phyloP scores from a whole-genome alignment of 2,113 vertebrate genomes.

The Mugil cephalus region DNA sequence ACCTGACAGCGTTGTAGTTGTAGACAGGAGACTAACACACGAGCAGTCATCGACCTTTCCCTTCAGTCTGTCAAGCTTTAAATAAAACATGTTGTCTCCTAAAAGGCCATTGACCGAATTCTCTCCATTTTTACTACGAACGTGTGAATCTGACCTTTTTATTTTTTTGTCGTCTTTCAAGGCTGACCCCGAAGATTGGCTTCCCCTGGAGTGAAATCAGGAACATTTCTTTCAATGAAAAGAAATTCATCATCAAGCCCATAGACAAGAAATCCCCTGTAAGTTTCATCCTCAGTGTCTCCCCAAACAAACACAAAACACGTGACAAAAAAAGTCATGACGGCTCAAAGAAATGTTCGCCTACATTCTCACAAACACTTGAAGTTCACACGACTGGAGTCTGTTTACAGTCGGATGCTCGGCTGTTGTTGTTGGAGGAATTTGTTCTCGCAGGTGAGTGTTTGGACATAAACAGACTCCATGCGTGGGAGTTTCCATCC shows the following conservation, averaged over 20 bases:
- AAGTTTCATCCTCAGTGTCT: constrained; percentile 77
- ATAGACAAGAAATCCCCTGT: constrained; percentile 97
- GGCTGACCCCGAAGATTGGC: constrained; percentile 96
- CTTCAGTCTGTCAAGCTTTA: constrained; percentile 22
- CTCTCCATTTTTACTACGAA: constrained; percentile 5
- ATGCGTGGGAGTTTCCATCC: too few species aligned
- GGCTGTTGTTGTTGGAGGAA: too few species aligned
- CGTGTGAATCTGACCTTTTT: background rate
- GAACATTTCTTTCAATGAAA: constrained; percentile 97
- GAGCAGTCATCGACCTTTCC: constrained; percentile 46
- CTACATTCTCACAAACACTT: too few species aligned
- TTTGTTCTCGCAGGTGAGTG: too few species aligned
- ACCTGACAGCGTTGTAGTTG: constrained; percentile 2
- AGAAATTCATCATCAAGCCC: constrained; percentile 98
- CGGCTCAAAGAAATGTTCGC: too few species aligned
- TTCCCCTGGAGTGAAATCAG: constrained; percentile 99
- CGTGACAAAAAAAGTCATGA: too few species aligned
- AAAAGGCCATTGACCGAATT: constrained; percentile 47
- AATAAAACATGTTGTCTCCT: constrained; percentile 22
- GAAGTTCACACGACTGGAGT: too few species aligned
- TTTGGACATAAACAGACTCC: too few species aligned
- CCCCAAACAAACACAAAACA: too few species aligned
- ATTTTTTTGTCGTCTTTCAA: constrained; percentile 62
- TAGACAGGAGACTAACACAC: constrained; percentile 36
- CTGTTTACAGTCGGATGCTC: too few species aligned